phyloP scores from a whole-genome alignment of 2,888 invertebrate genomes.

The Tenthredo mesomela region DNA sequence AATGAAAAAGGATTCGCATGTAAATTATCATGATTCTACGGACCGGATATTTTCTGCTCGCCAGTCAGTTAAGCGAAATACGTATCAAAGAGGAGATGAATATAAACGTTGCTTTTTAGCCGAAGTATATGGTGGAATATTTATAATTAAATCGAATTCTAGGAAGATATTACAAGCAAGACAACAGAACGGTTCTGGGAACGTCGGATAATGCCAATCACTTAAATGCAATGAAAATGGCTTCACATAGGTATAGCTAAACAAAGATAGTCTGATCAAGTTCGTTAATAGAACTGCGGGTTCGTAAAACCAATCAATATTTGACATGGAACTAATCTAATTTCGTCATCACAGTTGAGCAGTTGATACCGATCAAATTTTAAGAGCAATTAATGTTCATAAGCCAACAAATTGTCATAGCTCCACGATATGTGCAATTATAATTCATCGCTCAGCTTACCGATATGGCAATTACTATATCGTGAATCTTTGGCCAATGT shows the following conservation, averaged over 20 bases:
- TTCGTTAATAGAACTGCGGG: neutral
- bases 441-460: neutral
- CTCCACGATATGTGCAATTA: neutral
- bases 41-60: constrained; percentile 21
- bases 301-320: neutral
- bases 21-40: neutral
- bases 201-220: neutral
- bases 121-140: neutral
- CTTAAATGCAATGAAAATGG: neutral
- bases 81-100: too few species aligned
- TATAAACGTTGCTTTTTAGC: neutral
- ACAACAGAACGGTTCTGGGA: neutral
- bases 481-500: neutral
- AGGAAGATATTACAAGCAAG: constrained; percentile 11
- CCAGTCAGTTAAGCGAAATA: neutral
- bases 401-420: neutral
- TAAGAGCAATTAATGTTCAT: neutral
- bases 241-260: neutral
- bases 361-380: neutral
- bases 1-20: neutral
- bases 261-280: neutral
- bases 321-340: neutral
- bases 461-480: neutral
- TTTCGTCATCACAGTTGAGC: neutral
- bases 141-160: constrained; percentile 15